Base-by-base conservation (phyloP, 1,140 invertebrate genomes). In the Rhopalosiphum maidis region DNA sequence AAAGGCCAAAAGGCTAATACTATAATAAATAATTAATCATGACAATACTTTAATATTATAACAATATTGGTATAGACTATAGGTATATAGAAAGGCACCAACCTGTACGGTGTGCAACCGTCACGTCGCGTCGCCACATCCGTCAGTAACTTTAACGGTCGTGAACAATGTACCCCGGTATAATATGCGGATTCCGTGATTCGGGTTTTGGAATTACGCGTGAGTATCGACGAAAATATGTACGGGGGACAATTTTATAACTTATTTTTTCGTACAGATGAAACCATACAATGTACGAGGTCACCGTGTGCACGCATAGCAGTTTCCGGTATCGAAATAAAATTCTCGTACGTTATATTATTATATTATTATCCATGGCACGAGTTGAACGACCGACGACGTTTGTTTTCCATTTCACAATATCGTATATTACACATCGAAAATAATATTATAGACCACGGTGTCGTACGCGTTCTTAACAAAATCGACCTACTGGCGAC, bases 321-420 rank as follows among this genome's bases (percentile, higher is more conserved):
- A 77, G n/a, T 77, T 77, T 77, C 60, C 60, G 60, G 60, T 77
- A 77, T 77, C 43, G 25, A 87, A 87, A 87, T 48, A 87, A 87
- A 87, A 87, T 87, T 87, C 85, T 87, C 37, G 23, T 85, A 41
- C 37, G 35, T 85, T 41, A n/a, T 77, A 77, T 77, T 77, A 77
- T 41, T 41, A 41, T 68, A 68, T 15, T 77, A 77, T 77, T 77
- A 77, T 77, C 60, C n/a, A 77, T n/a, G 30, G 60, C 30, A 3
- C 15, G n/a, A 77, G 60, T 77, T 77, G 60, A 77, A 77, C n/a
- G 60, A 77, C 60, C 60, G 60, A 18, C 15, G 60, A 77, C 30
- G n/a, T 77, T 77, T 77, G 60, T 77, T 77, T 35, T 77, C 60
- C 15, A 77, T 77, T 18, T n/a, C 60, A 35, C 60, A 77, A 77